Percentiles rank a stretch among this genome's conserved stretches.
phyloP scores from a whole-genome alignment of 2,113 vertebrate genomes.

The Coryphaenoides rupestris region DNA sequence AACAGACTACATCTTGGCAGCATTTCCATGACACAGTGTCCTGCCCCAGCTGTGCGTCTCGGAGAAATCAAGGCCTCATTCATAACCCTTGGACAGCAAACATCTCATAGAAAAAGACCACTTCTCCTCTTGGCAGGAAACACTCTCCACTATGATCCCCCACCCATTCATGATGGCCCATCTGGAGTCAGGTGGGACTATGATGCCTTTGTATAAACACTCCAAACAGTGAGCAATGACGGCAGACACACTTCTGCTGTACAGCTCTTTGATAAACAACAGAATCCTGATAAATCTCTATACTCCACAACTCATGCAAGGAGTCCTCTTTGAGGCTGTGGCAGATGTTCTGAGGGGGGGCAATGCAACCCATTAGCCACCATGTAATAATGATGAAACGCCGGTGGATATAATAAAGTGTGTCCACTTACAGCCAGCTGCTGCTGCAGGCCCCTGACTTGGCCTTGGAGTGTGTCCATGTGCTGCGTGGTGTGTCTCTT shows the following conservation, averaged over 20 bases:
- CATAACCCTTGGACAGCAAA: background rate
- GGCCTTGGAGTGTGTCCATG: slow-evolving; percentile 82
- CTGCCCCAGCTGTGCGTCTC: background rate
- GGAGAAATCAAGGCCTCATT: background rate
- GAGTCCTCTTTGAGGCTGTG: too few relatives aligned
- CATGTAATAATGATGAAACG: too few relatives aligned
- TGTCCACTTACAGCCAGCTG: slow-evolving; percentile 90
- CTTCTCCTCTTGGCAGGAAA: background rate
- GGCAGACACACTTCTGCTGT: too few relatives aligned
- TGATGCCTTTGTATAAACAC: too few relatives aligned
- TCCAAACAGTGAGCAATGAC: too few relatives aligned
- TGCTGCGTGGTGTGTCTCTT: slow-evolving; percentile 86
- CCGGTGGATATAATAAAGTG: background rate
- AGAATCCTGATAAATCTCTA: too few relatives aligned
- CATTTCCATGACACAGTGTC: background rate
- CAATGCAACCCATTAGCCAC: too few relatives aligned
- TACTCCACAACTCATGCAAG: too few relatives aligned
- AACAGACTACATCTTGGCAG: background rate
- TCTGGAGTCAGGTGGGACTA: too few relatives aligned
- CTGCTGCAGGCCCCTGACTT: slow-evolving; percentile 87
- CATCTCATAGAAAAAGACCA: background rate
- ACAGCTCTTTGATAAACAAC: too few relatives aligned
- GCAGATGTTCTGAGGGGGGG: too few relatives aligned
- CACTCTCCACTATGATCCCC: background rate
- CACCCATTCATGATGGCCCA: too few relatives aligned